phyloP scores from a whole-genome alignment of 2,888 invertebrate species.

The Sminthurides aquaticus region DNA sequence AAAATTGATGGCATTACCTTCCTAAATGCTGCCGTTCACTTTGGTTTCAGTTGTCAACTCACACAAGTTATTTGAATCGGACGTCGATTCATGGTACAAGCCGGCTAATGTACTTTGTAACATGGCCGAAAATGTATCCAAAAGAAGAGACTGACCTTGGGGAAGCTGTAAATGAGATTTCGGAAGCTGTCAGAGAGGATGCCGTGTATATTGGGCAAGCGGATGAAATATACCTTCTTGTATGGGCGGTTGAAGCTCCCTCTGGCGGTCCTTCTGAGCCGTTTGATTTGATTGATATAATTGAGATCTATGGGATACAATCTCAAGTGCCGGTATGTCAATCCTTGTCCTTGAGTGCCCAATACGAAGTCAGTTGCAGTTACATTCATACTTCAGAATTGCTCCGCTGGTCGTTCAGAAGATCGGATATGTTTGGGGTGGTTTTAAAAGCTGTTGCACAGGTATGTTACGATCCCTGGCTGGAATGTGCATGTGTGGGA shows the following conservation, averaged over 20 bases:
- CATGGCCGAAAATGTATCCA: background rate
- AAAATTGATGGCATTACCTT: too few relatives aligned
- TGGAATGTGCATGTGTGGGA: too few relatives aligned
- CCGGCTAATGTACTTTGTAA: background rate
- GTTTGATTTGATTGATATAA: background rate
- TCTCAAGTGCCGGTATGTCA: background rate
- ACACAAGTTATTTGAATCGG: background rate
- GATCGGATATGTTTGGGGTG: background rate
- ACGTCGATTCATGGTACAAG: background rate
- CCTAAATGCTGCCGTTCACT: background rate
- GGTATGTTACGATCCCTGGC: background rate
- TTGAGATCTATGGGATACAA: slow-evolving; percentile 11
- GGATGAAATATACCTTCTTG: slow-evolving; percentile 10
- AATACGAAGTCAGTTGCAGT: background rate
- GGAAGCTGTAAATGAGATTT: background rate
- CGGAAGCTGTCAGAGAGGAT: background rate
- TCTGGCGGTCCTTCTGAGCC: background rate
- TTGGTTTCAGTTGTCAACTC: background rate
- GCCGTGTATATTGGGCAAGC: background rate
- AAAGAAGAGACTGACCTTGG: background rate
- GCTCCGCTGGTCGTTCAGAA: background rate
- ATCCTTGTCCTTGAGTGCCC: background rate
- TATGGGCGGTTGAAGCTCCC: slow-evolving; percentile 4
- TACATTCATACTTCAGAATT: background rate
- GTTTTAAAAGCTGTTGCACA: slow-evolving; percentile 9